Base-by-base conservation (phyloP, 1,140 invertebrate genomes). In the Camponotus vicinus region DNA sequence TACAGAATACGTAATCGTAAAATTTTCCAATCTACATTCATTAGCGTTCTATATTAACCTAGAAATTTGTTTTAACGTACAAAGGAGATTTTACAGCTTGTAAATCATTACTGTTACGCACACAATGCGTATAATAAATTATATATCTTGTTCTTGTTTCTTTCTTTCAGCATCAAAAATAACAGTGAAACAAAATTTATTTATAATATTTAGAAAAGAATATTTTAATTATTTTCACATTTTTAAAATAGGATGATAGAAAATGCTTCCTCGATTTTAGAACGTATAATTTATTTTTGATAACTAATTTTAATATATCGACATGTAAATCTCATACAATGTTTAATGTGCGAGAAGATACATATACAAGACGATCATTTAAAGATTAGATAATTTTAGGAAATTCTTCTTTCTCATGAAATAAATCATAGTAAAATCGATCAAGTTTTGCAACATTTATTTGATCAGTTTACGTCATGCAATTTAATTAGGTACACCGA, bases 401-500 rank as follows among this genome's bases (percentile, higher is more conserved):
- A 77, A 77, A 18, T n/a, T 27, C 27, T 3, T n/a, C 76, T 40
- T 2, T 13, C 32, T 76, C 11, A 1, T 18, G 5, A 79, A 79
- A 66, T 67, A 7, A 27, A 49, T 69, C 45, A 55, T 2, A 21
- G 34, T 37, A 55, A 79, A 42, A 79, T 79, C 63, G 32, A 79
- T 55, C n/a, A 15, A 21, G 13, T 55, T 69, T 34, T 57, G 77
- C 40, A 79, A 79, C n/a, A 69, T 69, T 79, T 79, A 21, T 78
- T 32, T n/a, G 27, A 86, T 78, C 66, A 34, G 85, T 57, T 71
- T 85, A 79, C 52, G 34, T 61, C 75, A 61, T 18, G 78, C 70
- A 67, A 90, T 89, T 83, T 84, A 89, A 90, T 90, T 89, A 89
- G 69, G 8, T 32, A 34, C 27, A 67, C 21, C 34, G 61, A 71